Evolutionary conservation across 2,797 vertebrate species (phyloP), one percentile per base, ranked within the genome.

Genomic region (Trachurus trachurus): DNA sequence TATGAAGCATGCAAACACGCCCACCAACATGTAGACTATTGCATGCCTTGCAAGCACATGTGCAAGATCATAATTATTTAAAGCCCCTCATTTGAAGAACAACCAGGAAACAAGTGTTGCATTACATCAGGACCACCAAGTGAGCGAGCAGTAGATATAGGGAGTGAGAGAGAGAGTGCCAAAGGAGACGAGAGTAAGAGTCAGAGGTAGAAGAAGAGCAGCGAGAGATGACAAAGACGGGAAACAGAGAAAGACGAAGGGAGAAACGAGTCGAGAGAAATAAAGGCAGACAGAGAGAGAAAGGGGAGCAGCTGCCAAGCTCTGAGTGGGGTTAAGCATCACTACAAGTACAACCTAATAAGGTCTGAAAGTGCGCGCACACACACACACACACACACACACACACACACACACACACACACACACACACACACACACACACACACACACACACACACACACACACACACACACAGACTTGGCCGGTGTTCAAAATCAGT

Each of bases 251-350:
- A 68, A 85, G 84, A 87, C 9, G 0, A 11, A 1, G 57, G 31
- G 79, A 84, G 70, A 74, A 63, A 1, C 8, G 42, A 70, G 80
- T 34, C 26, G 63, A 65, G 66, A 61, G 62, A 83, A 84, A 85
- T 76, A 74, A 85, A 85, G 79, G 70, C 70, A 69, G 71, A 79
- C 62, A 17, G 68, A 82, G 80, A 59, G 68, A 80, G 71, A 83
- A 85, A 77, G 71, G 81, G 84, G 74, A 90, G 81, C 86, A 86
- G 88, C 90, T 91, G 93, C 92, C 90, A 93, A 90, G 78, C 90
- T 91, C 85, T 90, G 89, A 93, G 91, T 92, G 92, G 90, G 92
- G 91, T 94, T 93, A 93, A 93, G 90, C 90, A 93, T 94, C 88
- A 85, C 88, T 87, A 92, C 87, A 90, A 92, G 88, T 87, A 92